These are phyloP conservation scores for Chromis chromis DNA, from an alignment of 2,797 vertebrate genomes.

Conservation along the genomic window DNA sequence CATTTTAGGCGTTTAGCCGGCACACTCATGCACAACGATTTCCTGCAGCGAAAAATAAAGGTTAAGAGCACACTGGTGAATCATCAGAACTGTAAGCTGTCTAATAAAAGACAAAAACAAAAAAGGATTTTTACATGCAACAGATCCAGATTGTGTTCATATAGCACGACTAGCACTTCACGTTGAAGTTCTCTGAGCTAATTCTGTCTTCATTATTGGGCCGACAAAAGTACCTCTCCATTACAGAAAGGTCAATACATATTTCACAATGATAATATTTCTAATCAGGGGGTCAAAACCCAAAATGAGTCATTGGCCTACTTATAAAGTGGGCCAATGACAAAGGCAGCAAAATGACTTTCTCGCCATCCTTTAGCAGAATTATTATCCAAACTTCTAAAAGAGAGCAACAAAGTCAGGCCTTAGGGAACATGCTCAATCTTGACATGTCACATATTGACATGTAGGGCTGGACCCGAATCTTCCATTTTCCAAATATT, in stretches of 20 bases:
- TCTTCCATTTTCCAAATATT: too few species aligned
- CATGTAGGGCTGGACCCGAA: too few species aligned
- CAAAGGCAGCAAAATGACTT: neutral
- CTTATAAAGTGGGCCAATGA: constrained; percentile 14
- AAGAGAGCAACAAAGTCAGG: neutral
- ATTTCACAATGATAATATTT: constrained; percentile 29
- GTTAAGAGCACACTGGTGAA: constrained; percentile 52
- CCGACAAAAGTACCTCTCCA: constrained; percentile 10
- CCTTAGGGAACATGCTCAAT: too few species aligned
- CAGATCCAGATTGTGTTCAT: constrained; percentile 14
- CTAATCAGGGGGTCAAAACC: constrained; percentile 23
- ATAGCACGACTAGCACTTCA: constrained; percentile 16
- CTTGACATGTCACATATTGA: neutral
- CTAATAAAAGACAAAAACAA: constrained; percentile 30
- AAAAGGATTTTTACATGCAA: constrained; percentile 12
- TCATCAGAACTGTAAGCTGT: constrained; percentile 36
- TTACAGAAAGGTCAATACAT: constrained; percentile 4
- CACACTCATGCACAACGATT: constrained; percentile 36
- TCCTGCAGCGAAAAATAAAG: constrained; percentile 54
- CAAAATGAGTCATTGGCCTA: constrained; percentile 34
- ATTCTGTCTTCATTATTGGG: neutral
- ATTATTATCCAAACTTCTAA: neutral
- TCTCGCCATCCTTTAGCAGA: neutral
- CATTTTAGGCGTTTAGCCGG: constrained; percentile 37
- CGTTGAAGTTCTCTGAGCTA: neutral